These are phyloP conservation scores for Beris chalybata DNA, from an alignment of 2,888 invertebrate genomes.

Conservation along the genomic window DNA sequence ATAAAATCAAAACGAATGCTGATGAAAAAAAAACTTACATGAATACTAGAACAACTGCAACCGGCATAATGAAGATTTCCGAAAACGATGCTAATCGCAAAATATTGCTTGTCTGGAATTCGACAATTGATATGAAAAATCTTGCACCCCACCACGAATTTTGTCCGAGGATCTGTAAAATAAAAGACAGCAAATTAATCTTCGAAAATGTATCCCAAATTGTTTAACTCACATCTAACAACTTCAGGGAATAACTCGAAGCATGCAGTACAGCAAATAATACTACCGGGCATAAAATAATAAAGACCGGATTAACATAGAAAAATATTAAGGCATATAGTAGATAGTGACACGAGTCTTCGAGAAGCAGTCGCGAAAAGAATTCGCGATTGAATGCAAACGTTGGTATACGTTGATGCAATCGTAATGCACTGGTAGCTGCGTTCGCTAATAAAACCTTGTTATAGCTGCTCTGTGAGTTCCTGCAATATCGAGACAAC, in stretches of 20 bases:
- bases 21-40: slow-evolving; percentile 66
- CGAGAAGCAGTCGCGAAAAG: slow-evolving; percentile 74
- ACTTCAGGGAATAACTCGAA: slow-evolving; percentile 84
- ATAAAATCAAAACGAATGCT: slow-evolving; percentile 25
- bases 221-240: slow-evolving; percentile 83
- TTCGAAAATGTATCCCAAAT: slow-evolving; percentile 4
- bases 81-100: slow-evolving; percentile 88
- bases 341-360: slow-evolving; percentile 96
- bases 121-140: slow-evolving; percentile 82
- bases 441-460: slow-evolving; percentile 92
- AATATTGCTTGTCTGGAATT: slow-evolving; percentile 88
- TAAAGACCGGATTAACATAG: slow-evolving; percentile 82
- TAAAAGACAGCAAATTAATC: neutral
- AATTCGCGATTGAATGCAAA: slow-evolving; percentile 84
- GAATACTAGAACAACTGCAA: slow-evolving; percentile 76
- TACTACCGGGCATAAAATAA: slow-evolving; percentile 87
- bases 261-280: slow-evolving; percentile 92
- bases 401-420: slow-evolving; percentile 90
- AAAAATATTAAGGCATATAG: slow-evolving; percentile 95
- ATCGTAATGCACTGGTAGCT: slow-evolving; percentile 89
- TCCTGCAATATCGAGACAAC: slow-evolving; percentile 58
- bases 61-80: slow-evolving; percentile 91
- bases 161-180: slow-evolving; percentile 80
- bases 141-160: slow-evolving; percentile 88
- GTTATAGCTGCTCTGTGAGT: slow-evolving; percentile 80